These are phyloP conservation scores for Coremacera marginata DNA, from an alignment of 2,888 invertebrate genomes.

Conservation along the genomic window DNA sequence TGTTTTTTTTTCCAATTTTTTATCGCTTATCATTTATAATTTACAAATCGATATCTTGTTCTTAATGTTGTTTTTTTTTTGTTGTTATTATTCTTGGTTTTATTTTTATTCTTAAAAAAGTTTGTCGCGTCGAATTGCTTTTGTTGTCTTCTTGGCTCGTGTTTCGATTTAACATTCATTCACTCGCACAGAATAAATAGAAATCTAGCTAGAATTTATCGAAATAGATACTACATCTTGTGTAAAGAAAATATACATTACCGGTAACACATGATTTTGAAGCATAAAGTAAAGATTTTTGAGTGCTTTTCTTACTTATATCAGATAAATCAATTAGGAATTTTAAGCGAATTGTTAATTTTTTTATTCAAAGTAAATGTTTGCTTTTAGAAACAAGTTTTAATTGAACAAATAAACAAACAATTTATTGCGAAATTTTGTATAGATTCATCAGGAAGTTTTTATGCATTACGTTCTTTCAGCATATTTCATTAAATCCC, in stretches of 20 bases:
- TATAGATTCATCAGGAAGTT: no score
- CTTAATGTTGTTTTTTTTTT: conserved; percentile 41
- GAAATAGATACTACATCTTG: background rate
- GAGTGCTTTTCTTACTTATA: conserved; percentile 45
- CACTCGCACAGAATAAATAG: conserved; percentile 10
- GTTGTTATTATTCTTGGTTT: conserved; percentile 17
- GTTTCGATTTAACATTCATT: conserved; percentile 36
- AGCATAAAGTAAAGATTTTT: conserved; percentile 6
- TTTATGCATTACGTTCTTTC: no score
- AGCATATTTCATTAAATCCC: no score
- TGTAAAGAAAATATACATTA: background rate
- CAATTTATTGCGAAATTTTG: no score
- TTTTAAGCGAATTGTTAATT: background rate
- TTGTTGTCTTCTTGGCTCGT: conserved; percentile 10
- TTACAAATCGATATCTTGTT: conserved; percentile 65
- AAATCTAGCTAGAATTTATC: background rate
- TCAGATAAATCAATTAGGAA: conserved; percentile 63
- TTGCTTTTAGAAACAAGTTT: no score
- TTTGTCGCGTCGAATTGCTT: conserved; percentile 13
- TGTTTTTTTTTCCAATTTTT: conserved; percentile 28
- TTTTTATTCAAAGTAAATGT: no score
- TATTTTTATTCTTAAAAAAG: background rate
- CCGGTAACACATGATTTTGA: conserved; percentile 8
- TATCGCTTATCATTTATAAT: conserved; percentile 58
- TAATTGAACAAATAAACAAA: no score